Conservation (phyloP, 2,888 invertebrate species). For the Yponomeuta evonymella region DNA sequence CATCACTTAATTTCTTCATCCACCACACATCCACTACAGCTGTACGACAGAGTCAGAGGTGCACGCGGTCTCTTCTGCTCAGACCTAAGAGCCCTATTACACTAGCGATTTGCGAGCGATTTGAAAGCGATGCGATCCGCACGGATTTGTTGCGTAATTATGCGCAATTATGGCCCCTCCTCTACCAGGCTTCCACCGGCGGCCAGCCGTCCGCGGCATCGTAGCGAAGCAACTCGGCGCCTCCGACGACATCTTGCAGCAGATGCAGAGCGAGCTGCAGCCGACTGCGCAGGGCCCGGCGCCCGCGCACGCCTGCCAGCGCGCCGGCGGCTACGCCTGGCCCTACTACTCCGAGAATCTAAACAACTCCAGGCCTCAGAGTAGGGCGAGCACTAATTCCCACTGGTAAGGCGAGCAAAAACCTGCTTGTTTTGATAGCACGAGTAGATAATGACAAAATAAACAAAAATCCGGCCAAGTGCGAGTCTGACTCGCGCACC, state of each 20-base stretch:
- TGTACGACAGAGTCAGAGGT: too few relatives aligned
- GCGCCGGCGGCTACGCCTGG: slow-evolving; percentile 73
- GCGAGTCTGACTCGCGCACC: too few relatives aligned
- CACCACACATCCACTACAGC: too few relatives aligned
- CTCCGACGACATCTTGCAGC: slow-evolving; percentile 87
- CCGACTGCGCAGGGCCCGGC: slow-evolving; percentile 48
- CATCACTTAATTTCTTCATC: too few relatives aligned
- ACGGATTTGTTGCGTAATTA: too few relatives aligned
- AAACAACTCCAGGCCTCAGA: slow-evolving; percentile 56
- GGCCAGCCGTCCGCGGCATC: slow-evolving; percentile 93
- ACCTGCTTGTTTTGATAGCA: background rate
- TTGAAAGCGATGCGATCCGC: too few relatives aligned
- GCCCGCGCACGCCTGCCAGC: slow-evolving; percentile 55
- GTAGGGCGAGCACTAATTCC: slow-evolving; percentile 54
- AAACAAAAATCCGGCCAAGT: too few relatives aligned
- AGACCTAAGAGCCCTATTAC: too few relatives aligned
- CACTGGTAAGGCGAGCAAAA: slow-evolving; percentile 45
- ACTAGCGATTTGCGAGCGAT: too few relatives aligned
- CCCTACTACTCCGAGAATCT: slow-evolving; percentile 80
- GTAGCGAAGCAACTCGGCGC: slow-evolving; percentile 84
- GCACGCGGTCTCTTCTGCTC: too few relatives aligned
- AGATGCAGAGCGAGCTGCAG: slow-evolving; percentile 83
- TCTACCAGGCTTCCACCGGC: slow-evolving; percentile 81
- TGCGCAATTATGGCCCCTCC: background rate
- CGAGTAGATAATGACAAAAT: too few relatives aligned